Percentiles rank a stretch among this genome's conserved stretches.
Evolutionary conservation across 1,140 invertebrate species (phyloP).

Genomic region (Calliopsis andreniformis): DNA sequence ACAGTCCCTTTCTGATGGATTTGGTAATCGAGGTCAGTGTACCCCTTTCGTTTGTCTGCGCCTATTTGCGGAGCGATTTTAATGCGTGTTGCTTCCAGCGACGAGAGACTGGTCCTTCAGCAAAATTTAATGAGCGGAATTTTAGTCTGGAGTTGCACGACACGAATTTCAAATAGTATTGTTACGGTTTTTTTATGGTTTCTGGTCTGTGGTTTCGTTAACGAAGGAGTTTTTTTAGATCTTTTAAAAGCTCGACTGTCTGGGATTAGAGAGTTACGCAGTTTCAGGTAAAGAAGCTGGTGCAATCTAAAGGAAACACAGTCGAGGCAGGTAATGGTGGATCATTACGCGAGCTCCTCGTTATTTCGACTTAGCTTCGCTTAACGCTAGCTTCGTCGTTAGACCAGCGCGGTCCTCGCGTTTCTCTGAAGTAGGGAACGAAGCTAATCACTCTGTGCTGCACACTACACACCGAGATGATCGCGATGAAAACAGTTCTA

Average conservation of each 20-base stretch:
- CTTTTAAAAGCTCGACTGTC: too few relatives aligned
- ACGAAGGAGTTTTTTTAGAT: too few relatives aligned
- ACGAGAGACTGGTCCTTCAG: too few relatives aligned
- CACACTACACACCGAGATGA: not conserved
- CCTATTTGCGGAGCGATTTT: slow-evolving; percentile 22
- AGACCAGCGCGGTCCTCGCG: too few relatives aligned
- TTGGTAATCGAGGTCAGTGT: slow-evolving; percentile 70
- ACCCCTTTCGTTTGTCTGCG: slow-evolving; percentile 36
- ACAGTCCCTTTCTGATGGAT: slow-evolving; percentile 51
- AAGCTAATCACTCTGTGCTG: not conserved
- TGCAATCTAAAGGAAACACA: not conserved
- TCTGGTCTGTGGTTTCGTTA: too few relatives aligned
- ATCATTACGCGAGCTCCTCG: not conserved
- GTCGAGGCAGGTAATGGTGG: too few relatives aligned
- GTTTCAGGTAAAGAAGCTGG: too few relatives aligned
- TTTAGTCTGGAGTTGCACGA: too few relatives aligned
- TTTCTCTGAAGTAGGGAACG: not conserved
- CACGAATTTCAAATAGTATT: too few relatives aligned
- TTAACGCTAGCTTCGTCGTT: not conserved
- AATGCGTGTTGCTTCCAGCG: not conserved
- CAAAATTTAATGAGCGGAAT: too few relatives aligned
- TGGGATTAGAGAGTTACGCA: too few relatives aligned
- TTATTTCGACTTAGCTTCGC: not conserved
- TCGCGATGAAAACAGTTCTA: slow-evolving; percentile 22
- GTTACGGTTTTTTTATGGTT: too few relatives aligned